phyloP scores from a whole-genome alignment of 2,113 vertebrate species.

The Oreotrochilus melanogaster region DNA sequence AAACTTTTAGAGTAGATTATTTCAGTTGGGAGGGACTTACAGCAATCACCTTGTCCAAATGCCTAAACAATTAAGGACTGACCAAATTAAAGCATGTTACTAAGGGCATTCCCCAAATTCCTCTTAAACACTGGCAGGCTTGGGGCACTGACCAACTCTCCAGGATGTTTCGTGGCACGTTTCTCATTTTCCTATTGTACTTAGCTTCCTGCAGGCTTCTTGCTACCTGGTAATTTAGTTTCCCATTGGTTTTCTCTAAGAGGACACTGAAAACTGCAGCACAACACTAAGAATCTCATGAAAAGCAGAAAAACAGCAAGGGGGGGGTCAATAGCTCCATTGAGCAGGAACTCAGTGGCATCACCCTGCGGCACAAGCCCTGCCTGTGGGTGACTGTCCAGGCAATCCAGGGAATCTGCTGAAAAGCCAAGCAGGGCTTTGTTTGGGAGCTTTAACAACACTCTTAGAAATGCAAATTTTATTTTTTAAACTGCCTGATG shows the following conservation, averaged over 20 bases:
- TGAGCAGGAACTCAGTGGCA: background rate
- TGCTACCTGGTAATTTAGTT: background rate
- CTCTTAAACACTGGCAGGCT: background rate
- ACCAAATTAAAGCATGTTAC: background rate
- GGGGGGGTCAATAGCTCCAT: background rate
- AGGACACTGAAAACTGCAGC: background rate
- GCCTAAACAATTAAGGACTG: background rate
- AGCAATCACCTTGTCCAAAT: background rate
- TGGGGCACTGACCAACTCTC: background rate
- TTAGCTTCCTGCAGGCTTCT: background rate
- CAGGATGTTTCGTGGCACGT: background rate
- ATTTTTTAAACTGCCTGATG: background rate
- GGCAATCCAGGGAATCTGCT: background rate
- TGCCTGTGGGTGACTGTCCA: accelerated
- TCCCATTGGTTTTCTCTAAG: background rate
- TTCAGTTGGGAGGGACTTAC: background rate
- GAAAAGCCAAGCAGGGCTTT: background rate
- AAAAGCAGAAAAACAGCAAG: background rate
- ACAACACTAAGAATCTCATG: background rate
- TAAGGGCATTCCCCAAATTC: background rate
- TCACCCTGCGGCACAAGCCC: background rate
- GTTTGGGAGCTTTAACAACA: background rate
- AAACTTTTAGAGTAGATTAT: background rate
- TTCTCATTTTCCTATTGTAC: background rate
- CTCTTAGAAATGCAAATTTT: background rate